Base-by-base conservation (phyloP, 2,888 invertebrate genomes). In the Agonopterix arenella region DNA sequence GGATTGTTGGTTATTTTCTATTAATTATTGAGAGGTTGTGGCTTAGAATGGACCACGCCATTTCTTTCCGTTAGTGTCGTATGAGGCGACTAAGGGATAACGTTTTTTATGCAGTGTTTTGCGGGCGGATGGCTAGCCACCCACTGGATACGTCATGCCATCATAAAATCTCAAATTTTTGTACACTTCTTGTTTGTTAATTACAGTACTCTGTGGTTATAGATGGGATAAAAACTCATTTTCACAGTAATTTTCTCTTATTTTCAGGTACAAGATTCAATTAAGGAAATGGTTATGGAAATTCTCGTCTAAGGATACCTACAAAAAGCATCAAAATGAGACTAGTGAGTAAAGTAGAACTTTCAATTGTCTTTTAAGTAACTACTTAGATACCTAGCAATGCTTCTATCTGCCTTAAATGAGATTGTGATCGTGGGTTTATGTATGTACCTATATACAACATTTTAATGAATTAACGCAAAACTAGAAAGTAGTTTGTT, bases 271-370 rank as follows among this genome's bases (percentile, higher is more conserved):
- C 73, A 5, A 5, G 28, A 28, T 28, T 28, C 28, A 28, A 28
- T 28, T 28, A 28, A 28, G 28, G 5, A 28, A 67, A 62, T 62
- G 65, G 69, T 58, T 58, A 79, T 80, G 40, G 40, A 57, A 62
- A 47, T 55, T 28, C 28, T 28, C 52, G 56, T 59, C 61, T 66
- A 57, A 68, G 55, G 57, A 28, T 28, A 61, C 48, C 53, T 58
- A 54, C 55, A 53, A 59, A 62, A 56, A 55, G 57, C 54, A 66
- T 73, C 73, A 85, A 76, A 63, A 89, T 89, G 88, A 84, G 85
- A 79, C 76, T 86, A 71, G 88, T 89, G 66, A 85, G 84, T 74
- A 28, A 28, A 28, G 28, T 28, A 1, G 28, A 28, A 28, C 28
- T 28, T 28, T 28, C 28, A 28, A 28, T 28, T 28, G 28, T 28